These are phyloP conservation scores for Galleria mellonella DNA, from an alignment of 1,140 invertebrate species.

Conservation along the genomic window DNA sequence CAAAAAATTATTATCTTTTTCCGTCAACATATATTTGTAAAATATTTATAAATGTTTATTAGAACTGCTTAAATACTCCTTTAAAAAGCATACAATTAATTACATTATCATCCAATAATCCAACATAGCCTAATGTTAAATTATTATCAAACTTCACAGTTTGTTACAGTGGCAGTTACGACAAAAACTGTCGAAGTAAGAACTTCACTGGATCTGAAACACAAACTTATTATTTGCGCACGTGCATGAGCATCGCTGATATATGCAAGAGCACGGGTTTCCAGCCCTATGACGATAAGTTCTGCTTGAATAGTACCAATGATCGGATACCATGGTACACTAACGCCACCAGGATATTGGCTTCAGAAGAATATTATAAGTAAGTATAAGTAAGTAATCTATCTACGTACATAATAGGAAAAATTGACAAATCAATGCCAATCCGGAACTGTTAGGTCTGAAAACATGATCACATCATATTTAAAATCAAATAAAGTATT, in stretches of 20 bases:
- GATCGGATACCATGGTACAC: constrained; percentile 46
- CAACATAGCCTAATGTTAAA: background rate
- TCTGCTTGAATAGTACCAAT: constrained; percentile 53
- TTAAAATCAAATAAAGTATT: too few relatives aligned
- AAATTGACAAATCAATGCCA: too few relatives aligned
- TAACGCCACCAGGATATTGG: constrained; percentile 59
- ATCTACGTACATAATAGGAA: too few relatives aligned
- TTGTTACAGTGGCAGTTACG: constrained; percentile 74
- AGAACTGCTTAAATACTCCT: too few relatives aligned
- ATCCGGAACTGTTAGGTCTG: too few relatives aligned
- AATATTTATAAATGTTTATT: too few relatives aligned
- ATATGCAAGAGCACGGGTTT: constrained; percentile 64
- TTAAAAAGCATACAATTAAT: too few relatives aligned
- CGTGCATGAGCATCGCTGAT: constrained; percentile 63
- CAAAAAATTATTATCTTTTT: too few relatives aligned
- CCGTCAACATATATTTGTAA: too few relatives aligned
- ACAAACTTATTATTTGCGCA: constrained; percentile 69
- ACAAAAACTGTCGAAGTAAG: constrained; percentile 47
- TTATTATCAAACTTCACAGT: constrained; percentile 39
- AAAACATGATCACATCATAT: too few relatives aligned
- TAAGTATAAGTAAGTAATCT: constrained; percentile 55
- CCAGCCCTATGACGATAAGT: constrained; percentile 49
- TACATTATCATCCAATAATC: too few relatives aligned
- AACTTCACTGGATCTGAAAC: constrained; percentile 40
- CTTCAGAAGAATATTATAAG: constrained; percentile 78